Conservation (phyloP, 2,888 invertebrate species). For the Tethea ocularis region DNA sequence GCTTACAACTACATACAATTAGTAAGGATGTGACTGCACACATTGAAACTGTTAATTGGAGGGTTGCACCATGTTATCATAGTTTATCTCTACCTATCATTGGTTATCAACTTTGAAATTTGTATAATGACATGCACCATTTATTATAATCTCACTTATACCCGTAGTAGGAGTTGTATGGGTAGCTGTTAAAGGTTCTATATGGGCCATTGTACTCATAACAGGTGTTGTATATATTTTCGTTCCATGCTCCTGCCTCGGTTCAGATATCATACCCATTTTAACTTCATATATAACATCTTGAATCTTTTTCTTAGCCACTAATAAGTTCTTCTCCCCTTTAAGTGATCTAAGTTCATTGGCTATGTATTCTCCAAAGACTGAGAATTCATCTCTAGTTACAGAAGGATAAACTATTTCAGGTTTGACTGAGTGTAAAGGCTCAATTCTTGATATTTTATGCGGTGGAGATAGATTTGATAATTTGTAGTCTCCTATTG, state of each 20-base stretch:
- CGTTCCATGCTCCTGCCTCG: constrained; percentile 47
- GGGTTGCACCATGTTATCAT: too few species aligned
- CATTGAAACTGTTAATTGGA: too few species aligned
- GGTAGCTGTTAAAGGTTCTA: constrained; percentile 57
- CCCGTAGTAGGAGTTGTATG: constrained; percentile 62
- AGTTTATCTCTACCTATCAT: constrained; percentile 51
- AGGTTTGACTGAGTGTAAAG: constrained; percentile 45
- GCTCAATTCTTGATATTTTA: constrained; percentile 57
- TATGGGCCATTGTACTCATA: constrained; percentile 59
- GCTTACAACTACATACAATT: too few species aligned
- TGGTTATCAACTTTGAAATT: constrained; percentile 75
- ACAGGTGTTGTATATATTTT: constrained; percentile 63
- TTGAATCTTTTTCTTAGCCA: constrained; percentile 85
- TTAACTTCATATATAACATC: constrained; percentile 85
- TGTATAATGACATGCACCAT: constrained; percentile 69
- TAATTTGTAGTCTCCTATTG: constrained; percentile 54
- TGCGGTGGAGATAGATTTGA: constrained; percentile 53
- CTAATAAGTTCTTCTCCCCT: constrained; percentile 80
- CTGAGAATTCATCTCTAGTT: constrained; percentile 80
- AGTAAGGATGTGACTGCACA: too few species aligned
- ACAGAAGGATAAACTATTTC: constrained; percentile 46
- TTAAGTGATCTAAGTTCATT: constrained; percentile 83
- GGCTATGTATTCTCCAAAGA: constrained; percentile 85
- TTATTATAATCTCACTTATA: constrained; percentile 75
- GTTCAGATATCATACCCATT: constrained; percentile 80